phyloP scores from a whole-genome alignment of 2,113 vertebrate species.

The Jaculus jaculus region DNA sequence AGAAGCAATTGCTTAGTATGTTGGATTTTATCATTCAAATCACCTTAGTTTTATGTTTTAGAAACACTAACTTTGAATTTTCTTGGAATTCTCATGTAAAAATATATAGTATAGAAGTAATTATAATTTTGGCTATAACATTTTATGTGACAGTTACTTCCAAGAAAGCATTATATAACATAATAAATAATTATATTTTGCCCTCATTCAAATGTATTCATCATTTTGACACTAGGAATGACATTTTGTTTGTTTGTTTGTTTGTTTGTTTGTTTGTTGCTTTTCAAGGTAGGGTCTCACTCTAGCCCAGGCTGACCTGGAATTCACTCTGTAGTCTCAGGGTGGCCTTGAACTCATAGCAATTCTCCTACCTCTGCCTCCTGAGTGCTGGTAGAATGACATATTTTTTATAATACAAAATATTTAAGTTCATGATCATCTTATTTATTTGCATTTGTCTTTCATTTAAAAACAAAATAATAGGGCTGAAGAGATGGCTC shows the following conservation, averaged over 20 bases:
- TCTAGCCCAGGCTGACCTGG: no score
- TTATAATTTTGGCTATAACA: background rate
- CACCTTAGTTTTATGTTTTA: background rate
- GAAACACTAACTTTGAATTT: background rate
- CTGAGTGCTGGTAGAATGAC: no score
- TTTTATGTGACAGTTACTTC: background rate
- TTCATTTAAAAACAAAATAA: background rate
- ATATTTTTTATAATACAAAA: background rate
- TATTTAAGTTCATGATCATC: background rate
- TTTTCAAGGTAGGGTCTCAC: no score
- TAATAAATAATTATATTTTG: background rate
- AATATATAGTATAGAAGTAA: background rate
- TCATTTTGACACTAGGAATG: background rate
- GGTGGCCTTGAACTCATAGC: no score
- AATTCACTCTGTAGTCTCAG: no score
- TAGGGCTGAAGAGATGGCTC: no score
- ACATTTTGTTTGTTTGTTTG: background rate
- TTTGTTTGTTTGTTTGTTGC: no score
- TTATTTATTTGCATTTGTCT: background rate
- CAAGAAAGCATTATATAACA: conserved; percentile 2
- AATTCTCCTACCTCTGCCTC: no score
- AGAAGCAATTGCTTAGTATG: background rate
- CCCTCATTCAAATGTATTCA: background rate
- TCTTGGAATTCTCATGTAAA: conserved; percentile 19
- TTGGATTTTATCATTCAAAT: background rate